These are phyloP conservation scores for Anomalospiza imberbis DNA, from an alignment of 2,797 vertebrate genomes.

Conservation along the genomic window DNA sequence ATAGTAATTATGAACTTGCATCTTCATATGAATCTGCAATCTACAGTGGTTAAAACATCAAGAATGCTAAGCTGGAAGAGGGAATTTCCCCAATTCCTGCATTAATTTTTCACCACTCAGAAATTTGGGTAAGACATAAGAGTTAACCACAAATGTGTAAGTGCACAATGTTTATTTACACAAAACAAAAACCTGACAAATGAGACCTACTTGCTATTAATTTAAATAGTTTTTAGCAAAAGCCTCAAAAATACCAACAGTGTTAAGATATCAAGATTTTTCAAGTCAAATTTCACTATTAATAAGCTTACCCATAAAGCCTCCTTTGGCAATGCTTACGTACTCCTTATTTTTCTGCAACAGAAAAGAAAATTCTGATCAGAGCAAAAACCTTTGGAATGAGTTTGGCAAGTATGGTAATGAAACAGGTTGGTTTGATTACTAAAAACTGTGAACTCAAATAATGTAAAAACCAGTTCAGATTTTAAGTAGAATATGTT, in stretches of 20 bases:
- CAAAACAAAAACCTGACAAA: neutral
- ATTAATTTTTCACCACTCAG: neutral
- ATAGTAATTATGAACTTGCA: neutral
- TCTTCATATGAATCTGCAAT: neutral
- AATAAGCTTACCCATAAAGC: constrained; percentile 92
- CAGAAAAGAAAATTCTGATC: constrained; percentile 29
- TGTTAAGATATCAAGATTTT: rapidly evolving
- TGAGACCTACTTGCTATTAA: neutral
- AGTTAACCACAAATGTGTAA: neutral
- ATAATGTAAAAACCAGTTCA: neutral
- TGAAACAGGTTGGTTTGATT: neutral
- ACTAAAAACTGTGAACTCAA: neutral
- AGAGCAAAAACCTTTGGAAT: neutral
- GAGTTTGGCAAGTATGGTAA: neutral
- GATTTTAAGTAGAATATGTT: neutral
- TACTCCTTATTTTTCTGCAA: constrained; percentile 98
- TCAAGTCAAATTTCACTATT: neutral
- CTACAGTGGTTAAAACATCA: neutral
- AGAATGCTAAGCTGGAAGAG: neutral
- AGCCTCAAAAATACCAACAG: neutral
- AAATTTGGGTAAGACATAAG: neutral
- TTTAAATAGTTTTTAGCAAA: neutral
- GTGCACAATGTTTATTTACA: neutral
- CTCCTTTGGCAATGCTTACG: constrained; percentile 97
- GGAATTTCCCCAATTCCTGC: neutral